These are phyloP conservation scores for Lasiurus cinereus DNA, from an alignment of 2,113 vertebrate species.

Conservation along the genomic window DNA sequence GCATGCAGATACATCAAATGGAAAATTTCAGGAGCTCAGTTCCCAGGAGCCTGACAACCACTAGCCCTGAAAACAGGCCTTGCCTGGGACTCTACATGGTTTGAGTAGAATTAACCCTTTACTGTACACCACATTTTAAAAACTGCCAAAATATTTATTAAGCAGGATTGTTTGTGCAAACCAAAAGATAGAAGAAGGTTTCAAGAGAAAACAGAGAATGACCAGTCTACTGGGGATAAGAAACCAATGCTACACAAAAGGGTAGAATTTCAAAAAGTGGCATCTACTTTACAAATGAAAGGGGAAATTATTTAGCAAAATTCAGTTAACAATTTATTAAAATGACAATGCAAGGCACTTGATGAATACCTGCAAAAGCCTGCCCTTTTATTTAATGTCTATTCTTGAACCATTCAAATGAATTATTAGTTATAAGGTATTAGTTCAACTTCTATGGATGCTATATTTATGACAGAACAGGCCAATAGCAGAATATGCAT, in stretches of 20 bases:
- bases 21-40: not conserved
- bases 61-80: not conserved
- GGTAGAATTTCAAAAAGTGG: not conserved
- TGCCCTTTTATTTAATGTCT: not conserved
- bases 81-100: not conserved
- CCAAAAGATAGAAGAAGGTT: not conserved
- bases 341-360: not conserved
- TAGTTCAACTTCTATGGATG: constrained; percentile 10
- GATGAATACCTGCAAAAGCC: not conserved
- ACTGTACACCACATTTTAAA: not conserved
- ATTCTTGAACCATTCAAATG: not conserved
- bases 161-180: not conserved
- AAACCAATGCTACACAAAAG: not conserved
- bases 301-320: not conserved
- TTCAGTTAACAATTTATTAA: not conserved
- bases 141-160: not conserved
- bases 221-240: not conserved
- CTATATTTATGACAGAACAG: not conserved
- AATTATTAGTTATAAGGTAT: not conserved
- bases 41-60: not conserved
- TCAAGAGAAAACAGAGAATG: not conserved
- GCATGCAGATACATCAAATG: not conserved
- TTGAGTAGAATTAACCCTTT: not conserved
- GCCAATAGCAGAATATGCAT: not conserved
- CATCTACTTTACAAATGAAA: constrained; percentile 30